Percentiles rank a stretch among this genome's conserved stretches.
phyloP scores from a whole-genome alignment of 2,888 invertebrate genomes.

The Tholera decimalis region DNA sequence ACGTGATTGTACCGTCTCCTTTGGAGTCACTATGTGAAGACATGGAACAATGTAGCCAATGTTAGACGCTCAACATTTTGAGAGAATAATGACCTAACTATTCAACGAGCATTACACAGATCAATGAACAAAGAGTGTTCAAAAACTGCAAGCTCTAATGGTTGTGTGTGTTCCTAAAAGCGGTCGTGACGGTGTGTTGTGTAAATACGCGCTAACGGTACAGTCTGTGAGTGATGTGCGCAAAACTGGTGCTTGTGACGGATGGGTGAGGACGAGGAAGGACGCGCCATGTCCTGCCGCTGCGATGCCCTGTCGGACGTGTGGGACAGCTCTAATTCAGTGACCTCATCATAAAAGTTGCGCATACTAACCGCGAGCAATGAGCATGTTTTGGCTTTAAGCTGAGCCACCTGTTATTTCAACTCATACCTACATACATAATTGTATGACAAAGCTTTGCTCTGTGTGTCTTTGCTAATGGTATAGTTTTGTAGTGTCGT shows the following conservation, averaged over 20 bases:
- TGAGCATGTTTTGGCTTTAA: constrained; percentile 57
- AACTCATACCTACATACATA: constrained; percentile 39
- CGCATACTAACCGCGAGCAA: constrained; percentile 66
- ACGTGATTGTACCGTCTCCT: constrained; percentile 18
- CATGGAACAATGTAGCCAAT: constrained; percentile 30
- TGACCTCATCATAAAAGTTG: constrained; percentile 78
- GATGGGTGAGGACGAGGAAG: constrained; percentile 69
- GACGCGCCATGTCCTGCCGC: constrained; percentile 62
- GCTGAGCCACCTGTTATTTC: constrained; percentile 60
- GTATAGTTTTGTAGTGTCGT: constrained; percentile 22
- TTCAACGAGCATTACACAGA: constrained; percentile 59
- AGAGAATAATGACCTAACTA: constrained; percentile 59
- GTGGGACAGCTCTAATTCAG: constrained; percentile 75
- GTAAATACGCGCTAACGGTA: constrained; percentile 72
- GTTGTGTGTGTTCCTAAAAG: constrained; percentile 45
- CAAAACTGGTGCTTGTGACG: constrained; percentile 56
- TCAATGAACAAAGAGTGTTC: constrained; percentile 59
- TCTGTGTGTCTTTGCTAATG: too few relatives aligned
- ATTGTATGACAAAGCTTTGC: constrained; percentile 49
- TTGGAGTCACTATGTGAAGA: constrained; percentile 33
- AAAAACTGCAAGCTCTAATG: constrained; percentile 64
- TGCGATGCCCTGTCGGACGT: constrained; percentile 72
- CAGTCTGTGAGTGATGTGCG: constrained; percentile 63
- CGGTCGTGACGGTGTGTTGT: constrained; percentile 74
- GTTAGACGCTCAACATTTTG: constrained; percentile 40